These are phyloP conservation scores for Hestina assimilis DNA, from an alignment of 1,140 invertebrate genomes.

Conservation along the genomic window DNA sequence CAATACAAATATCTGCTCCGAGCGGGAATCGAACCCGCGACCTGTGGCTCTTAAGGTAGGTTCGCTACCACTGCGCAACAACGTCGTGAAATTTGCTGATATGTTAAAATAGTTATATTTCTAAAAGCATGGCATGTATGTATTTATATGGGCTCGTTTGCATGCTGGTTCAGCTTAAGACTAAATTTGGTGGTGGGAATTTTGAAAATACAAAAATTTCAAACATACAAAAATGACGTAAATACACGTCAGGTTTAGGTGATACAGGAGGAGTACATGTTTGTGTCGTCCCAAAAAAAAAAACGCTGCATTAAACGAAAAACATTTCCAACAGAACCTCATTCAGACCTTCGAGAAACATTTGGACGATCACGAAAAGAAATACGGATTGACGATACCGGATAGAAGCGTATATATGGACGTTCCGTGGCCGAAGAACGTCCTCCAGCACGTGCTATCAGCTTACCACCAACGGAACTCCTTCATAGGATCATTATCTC, in stretches of 20 bases:
- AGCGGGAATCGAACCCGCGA: no score
- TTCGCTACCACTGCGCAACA: no score
- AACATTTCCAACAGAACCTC: conserved; percentile 54
- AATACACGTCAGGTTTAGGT: conserved; percentile 2
- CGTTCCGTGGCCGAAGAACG: conserved; percentile 75
- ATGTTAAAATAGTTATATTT: conserved; percentile 8
- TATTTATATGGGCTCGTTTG: conserved; percentile 1
- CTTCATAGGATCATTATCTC: conserved; percentile 75
- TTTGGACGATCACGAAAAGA: conserved; percentile 76
- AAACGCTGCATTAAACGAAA: conserved; percentile 32
- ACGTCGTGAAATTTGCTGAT: no score
- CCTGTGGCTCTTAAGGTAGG: no score
- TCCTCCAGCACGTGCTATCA: conserved; percentile 70
- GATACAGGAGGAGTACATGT: conserved; percentile 28
- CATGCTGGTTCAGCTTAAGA: conserved; percentile 10
- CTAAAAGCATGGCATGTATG: conserved; percentile 23
- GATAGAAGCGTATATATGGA: conserved; percentile 64
- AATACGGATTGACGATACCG: conserved; percentile 68
- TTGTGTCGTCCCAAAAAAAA: conserved; percentile 44
- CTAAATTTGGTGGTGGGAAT: conserved; percentile 29
- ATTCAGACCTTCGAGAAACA: conserved; percentile 61
- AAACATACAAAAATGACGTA: neutral
- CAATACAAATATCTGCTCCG: no score
- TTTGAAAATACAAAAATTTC: neutral
- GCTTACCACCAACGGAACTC: conserved; percentile 72